A percentile compares a stretch with the other conserved stretches of the same genome.
Evolutionary conservation across 2,113 vertebrate species (phyloP).

Genomic region (Bombycilla garrulus): DNA sequence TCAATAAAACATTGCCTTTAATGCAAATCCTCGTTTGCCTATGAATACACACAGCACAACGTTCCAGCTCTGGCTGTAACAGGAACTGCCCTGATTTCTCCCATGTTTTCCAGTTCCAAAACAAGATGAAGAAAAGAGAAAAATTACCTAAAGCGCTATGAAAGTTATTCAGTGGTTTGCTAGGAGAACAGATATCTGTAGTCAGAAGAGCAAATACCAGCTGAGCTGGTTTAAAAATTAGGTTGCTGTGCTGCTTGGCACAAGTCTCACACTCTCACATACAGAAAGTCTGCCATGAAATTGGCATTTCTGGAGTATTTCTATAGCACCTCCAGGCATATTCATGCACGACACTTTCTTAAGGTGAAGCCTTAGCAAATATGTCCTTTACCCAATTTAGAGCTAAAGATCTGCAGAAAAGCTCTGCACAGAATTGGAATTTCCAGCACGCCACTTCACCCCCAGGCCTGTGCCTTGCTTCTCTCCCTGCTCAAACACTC

Average conservation of each 20-base stretch:
- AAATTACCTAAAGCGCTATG: neutral
- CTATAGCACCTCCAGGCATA: neutral
- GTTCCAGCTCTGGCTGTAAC: neutral
- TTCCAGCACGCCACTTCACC: neutral
- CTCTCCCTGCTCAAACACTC: neutral
- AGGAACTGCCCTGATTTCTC: neutral
- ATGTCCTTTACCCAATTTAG: neutral
- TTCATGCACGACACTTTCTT: neutral
- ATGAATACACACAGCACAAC: neutral
- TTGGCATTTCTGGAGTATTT: neutral
- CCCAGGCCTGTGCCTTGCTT: neutral
- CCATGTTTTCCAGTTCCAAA: neutral
- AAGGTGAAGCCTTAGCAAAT: neutral
- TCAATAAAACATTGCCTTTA: neutral
- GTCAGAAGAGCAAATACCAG: neutral
- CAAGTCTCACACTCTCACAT: neutral
- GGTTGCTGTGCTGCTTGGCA: neutral
- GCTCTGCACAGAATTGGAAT: neutral
- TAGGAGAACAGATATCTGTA: neutral
- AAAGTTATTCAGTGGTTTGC: neutral
- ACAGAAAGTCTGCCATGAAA: neutral
- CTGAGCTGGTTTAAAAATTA: neutral
- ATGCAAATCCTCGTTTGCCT: neutral
- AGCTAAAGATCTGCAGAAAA: neutral
- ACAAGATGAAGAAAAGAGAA: neutral